Evolutionary conservation across 2,113 vertebrate genomes (phyloP).

Genomic region (Tiliqua scincoides): DNA sequence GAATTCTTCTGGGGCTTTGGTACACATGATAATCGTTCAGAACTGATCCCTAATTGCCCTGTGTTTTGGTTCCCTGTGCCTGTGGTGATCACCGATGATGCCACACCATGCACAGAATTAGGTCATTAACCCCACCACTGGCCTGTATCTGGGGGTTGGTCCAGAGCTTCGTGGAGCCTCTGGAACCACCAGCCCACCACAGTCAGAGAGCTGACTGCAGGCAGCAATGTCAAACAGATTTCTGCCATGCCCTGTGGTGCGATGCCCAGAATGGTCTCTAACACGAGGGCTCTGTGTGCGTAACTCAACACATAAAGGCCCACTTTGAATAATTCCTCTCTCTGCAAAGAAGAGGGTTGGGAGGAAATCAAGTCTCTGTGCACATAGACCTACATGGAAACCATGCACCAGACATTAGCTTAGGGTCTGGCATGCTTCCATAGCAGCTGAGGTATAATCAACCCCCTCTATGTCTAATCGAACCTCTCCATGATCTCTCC

Average conservation of each 20-base stretch:
- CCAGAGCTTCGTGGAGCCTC: background rate
- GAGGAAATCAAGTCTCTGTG: background rate
- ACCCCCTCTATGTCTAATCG: too few relatives aligned
- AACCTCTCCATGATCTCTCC: background rate
- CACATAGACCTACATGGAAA: background rate
- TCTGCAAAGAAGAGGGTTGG: background rate
- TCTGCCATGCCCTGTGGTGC: background rate
- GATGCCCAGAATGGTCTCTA: background rate
- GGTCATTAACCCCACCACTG: background rate
- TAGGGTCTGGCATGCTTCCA: too few relatives aligned
- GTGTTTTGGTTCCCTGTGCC: background rate
- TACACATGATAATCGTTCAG: background rate
- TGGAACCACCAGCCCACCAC: background rate
- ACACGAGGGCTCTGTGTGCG: background rate
- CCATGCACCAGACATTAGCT: background rate
- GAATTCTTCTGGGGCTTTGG: background rate
- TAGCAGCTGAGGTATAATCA: too few relatives aligned
- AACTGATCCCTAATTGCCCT: background rate
- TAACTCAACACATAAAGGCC: background rate
- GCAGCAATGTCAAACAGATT: background rate
- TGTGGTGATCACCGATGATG: background rate
- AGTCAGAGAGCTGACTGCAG: background rate
- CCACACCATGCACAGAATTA: background rate
- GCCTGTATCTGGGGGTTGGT: background rate
- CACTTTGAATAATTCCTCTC: background rate